Percentiles rank a stretch among this genome's conserved stretches.
These are phyloP conservation scores for Crocidura indochinensis DNA, from an alignment of 2,797 vertebrate species.

Conservation along the genomic window DNA sequence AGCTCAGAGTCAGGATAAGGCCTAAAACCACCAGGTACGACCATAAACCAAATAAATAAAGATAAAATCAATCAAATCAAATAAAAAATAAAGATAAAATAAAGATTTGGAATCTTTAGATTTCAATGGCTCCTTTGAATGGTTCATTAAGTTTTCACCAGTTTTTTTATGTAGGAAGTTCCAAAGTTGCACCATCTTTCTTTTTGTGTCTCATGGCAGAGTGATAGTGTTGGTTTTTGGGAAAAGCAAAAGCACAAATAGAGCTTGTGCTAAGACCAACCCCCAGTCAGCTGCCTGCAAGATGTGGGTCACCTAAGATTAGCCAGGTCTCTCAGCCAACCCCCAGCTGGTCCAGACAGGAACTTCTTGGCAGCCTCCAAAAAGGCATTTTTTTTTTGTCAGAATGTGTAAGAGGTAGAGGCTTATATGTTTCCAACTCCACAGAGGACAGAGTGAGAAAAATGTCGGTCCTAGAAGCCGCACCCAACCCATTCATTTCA, in stretches of 20 bases:
- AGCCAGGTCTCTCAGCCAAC: neutral
- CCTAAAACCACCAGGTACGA: no score
- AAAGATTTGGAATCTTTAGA: no score
- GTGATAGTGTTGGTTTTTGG: neutral
- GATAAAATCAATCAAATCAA: no score
- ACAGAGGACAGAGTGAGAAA: neutral
- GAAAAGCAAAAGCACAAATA: neutral
- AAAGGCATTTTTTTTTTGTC: neutral
- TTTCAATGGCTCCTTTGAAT: neutral
- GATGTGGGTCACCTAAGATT: neutral
- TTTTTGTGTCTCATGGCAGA: neutral
- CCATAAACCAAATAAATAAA: no score
- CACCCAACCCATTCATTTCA: neutral
- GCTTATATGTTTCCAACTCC: neutral
- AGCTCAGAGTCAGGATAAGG: no score
- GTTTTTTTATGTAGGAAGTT: neutral
- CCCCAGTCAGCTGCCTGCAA: no score
- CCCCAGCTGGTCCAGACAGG: neutral
- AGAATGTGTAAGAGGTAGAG: neutral
- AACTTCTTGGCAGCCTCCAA: neutral
- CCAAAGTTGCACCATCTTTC: neutral
- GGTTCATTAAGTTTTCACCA: neutral
- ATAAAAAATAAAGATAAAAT: no score
- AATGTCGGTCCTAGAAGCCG: neutral
- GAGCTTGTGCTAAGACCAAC: no score